Conservation (phyloP, 1,140 invertebrate species). For the Rhagoletis pomonella region DNA sequence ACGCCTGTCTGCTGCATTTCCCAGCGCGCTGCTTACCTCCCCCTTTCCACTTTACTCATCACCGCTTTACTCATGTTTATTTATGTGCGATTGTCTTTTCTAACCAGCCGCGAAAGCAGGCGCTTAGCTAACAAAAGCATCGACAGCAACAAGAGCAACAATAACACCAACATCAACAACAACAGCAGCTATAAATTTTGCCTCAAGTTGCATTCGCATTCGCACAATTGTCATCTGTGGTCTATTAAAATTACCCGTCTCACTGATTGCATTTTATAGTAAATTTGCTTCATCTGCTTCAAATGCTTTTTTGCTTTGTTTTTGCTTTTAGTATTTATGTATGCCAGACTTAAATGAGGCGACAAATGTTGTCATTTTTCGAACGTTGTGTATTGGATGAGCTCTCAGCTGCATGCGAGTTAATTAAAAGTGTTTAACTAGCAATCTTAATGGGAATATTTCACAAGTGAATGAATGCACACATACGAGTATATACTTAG, state of each 20-base stretch:
- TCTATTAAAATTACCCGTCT: slow-evolving; percentile 37
- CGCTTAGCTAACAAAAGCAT: background rate
- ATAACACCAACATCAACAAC: background rate
- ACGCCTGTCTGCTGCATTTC: slow-evolving; percentile 15
- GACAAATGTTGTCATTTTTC: slow-evolving; percentile 13
- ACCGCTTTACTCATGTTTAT: background rate
- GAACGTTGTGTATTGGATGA: background rate
- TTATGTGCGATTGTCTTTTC: background rate
- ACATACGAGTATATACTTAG: too few relatives aligned
- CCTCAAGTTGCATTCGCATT: background rate
- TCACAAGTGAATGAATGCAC: background rate
- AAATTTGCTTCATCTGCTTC: background rate
- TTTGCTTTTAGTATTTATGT: background rate
- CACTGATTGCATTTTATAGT: slow-evolving; percentile 41
- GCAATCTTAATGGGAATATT: slow-evolving; percentile 15
- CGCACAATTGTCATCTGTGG: slow-evolving; percentile 38
- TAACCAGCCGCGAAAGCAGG: background rate
- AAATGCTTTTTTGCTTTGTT: background rate
- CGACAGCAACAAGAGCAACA: background rate
- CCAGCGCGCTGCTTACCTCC: background rate
- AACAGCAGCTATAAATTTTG: background rate
- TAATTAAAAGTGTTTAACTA: slow-evolving; percentile 30
- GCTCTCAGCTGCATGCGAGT: background rate
- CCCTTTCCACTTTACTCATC: background rate
- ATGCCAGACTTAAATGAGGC: background rate